A percentile compares a stretch with the other conserved stretches of the same genome.
These are phyloP conservation scores for Galbula dea DNA, from an alignment of 2,113 vertebrate species.

Conservation along the genomic window DNA sequence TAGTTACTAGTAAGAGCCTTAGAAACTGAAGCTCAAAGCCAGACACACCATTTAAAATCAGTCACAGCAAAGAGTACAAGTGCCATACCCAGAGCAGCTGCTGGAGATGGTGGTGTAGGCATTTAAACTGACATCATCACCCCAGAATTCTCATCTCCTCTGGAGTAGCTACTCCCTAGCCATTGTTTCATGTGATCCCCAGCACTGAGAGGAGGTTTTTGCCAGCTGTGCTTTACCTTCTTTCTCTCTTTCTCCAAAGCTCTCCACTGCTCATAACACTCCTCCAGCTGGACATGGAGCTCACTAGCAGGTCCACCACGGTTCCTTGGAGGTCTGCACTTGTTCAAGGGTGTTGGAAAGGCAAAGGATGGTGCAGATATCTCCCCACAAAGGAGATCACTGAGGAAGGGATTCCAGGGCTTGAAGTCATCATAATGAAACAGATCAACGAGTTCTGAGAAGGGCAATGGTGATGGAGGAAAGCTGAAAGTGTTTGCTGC, in stretches of 20 bases:
- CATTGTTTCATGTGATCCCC: background rate
- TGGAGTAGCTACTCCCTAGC: background rate
- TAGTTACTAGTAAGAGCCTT: too few relatives aligned
- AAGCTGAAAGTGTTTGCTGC: constrained; percentile 22
- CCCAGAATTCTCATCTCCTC: too few relatives aligned
- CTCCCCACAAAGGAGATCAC: constrained; percentile 61
- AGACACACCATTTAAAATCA: too few relatives aligned
- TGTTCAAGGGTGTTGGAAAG: constrained; percentile 20
- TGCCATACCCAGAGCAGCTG: too few relatives aligned
- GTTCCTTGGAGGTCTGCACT: constrained; percentile 51
- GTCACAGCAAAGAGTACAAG: too few relatives aligned
- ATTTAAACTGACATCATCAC: too few relatives aligned
- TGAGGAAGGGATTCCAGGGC: constrained; percentile 56
- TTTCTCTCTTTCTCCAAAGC: constrained; percentile 82
- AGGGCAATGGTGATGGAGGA: background rate
- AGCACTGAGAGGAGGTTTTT: background rate
- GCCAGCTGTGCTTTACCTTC: constrained; percentile 64
- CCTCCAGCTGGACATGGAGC: constrained; percentile 75
- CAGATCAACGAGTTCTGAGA: constrained; percentile 59
- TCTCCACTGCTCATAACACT: constrained; percentile 80
- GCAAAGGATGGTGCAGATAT: constrained; percentile 29
- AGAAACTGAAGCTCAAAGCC: too few relatives aligned
- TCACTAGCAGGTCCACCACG: constrained; percentile 66
- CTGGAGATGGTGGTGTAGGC: too few relatives aligned
- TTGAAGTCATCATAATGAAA: constrained; percentile 55